Evolutionary conservation across 2,888 invertebrate species (phyloP), one percentile per base, ranked within the genome.

Genomic region (Pterostichus niger): DNA sequence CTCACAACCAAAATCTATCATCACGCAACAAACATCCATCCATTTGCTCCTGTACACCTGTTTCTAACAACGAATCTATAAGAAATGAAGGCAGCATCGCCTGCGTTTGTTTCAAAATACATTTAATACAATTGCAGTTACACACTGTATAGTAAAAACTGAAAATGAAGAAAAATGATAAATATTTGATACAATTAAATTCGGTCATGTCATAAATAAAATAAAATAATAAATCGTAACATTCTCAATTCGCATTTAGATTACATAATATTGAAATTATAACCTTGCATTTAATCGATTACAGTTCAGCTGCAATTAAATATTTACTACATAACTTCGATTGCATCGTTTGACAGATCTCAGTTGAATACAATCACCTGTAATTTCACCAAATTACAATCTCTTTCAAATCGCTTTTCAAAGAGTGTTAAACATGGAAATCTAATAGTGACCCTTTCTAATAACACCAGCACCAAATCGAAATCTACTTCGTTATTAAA

Each of bases 391-490:
- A 35, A 64, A 64, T 64, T 64, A 59, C 31, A 31, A 15, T 64
- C 64, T 64, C 64, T 13, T 61, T 13, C 40, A 64, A 35, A 44
- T 71, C 40, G 40, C 68, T 44, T 35, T 64, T 35, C 10, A 6
- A 10, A 6, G n/a, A 15, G 17, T 15, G 17, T 44, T 44, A 44
- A 44, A 24, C 13, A 64, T 33, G 7, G 33, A 59, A 61, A 52
- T 52, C 13, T 61, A 61, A 61, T 11, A 64, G n/a, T 13, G 35
- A 35, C 68, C 68, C 68, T 44, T 71, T 71, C 68, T 71, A 71
- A 71, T 56, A 56, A 6, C 15, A 17, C 56, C 13, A 56, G 9
- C 56, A 10, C 56, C 17, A 49, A 49, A 2, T 44, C 44, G 9
- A 24, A 33, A 40, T 64, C 64, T 24, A 3, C 24, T n/a, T 35